Evolutionary conservation across 1,140 invertebrate species (phyloP), one percentile per base, ranked within the genome.

Genomic region (Elymnias hypermnestra): DNA sequence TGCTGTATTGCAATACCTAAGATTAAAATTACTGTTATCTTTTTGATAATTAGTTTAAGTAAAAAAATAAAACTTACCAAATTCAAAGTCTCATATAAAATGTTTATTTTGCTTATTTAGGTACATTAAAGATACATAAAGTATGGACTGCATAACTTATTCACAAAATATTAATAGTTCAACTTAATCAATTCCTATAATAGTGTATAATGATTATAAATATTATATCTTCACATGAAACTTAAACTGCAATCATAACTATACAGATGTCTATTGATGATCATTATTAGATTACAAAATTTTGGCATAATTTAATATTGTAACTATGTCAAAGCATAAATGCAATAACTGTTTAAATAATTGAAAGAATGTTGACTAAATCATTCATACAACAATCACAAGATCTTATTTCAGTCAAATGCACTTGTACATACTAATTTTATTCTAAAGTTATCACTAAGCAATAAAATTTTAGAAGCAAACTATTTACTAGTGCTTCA

Each of bases 11-110:
- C n/a, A n/a, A n/a, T n/a, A n/a, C n/a, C n/a, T n/a, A n/a, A n/a
- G n/a, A n/a, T n/a, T n/a, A n/a, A n/a, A n/a, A n/a, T n/a, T n/a
- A n/a, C n/a, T n/a, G n/a, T n/a, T n/a, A n/a, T n/a, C n/a, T n/a
- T n/a, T n/a, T n/a, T n/a, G n/a, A n/a, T n/a, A n/a, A n/a, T n/a
- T n/a, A n/a, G n/a, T n/a, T n/a, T n/a, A n/a, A n/a, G n/a, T n/a
- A n/a, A n/a, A n/a, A n/a, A n/a, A n/a, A n/a, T n/a, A n/a, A n/a
- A n/a, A n/a, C n/a, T n/a, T n/a, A n/a, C n/a, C n/a, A n/a, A 51
- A 19, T 66, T 72, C 59, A 74, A 82, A 83, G 76, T 84, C 75
- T 81, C 78, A 84, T 84, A 83, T 84, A 84, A 84, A 83, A 84
- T 79, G 77, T 82, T 83, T 82, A 78, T 75, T 82, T 59, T 64